These are phyloP conservation scores for Meganola albula DNA, from an alignment of 2,888 invertebrate genomes.

Conservation along the genomic window DNA sequence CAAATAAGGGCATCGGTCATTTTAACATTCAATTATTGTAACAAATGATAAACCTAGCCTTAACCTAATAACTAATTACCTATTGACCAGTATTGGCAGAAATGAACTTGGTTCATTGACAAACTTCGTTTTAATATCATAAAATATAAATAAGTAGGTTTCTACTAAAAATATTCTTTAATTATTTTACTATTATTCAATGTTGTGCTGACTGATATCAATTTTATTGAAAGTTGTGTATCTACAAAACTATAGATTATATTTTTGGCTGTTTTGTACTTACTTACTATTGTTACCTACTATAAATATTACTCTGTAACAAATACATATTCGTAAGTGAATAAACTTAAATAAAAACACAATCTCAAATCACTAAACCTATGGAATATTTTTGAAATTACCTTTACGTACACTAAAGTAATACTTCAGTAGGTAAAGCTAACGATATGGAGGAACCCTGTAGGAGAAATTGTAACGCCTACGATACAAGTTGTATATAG, in stretches of 20 bases:
- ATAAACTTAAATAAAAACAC: constrained; percentile 32
- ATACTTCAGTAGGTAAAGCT: constrained; percentile 74
- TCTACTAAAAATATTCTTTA: too few relatives aligned
- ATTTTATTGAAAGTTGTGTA: constrained; percentile 8
- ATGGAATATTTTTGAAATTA: constrained; percentile 66
- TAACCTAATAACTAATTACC: not conserved
- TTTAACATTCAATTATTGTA: too few relatives aligned
- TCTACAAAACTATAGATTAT: too few relatives aligned
- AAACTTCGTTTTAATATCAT: not conserved
- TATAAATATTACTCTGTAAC: too few relatives aligned
- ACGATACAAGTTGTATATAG: constrained; percentile 57
- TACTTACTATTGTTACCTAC: too few relatives aligned
- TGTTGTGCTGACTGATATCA: constrained; percentile 10
- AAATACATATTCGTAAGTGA: too few relatives aligned
- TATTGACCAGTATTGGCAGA: constrained; percentile 15
- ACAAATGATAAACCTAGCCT: too few relatives aligned
- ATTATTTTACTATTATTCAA: constrained; percentile 6
- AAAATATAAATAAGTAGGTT: too few relatives aligned
- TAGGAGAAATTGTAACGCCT: constrained; percentile 67
- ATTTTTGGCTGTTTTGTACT: too few relatives aligned
- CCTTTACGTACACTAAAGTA: constrained; percentile 62
- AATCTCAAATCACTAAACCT: constrained; percentile 52
- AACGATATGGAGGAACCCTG: constrained; percentile 78
- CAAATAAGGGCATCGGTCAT: too few relatives aligned
- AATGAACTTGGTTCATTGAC: constrained; percentile 20